Percentiles rank a stretch among this genome's conserved stretches.
These are phyloP conservation scores for Drosophila triauraria DNA, from an alignment of 1,140 invertebrate genomes.

Conservation along the genomic window DNA sequence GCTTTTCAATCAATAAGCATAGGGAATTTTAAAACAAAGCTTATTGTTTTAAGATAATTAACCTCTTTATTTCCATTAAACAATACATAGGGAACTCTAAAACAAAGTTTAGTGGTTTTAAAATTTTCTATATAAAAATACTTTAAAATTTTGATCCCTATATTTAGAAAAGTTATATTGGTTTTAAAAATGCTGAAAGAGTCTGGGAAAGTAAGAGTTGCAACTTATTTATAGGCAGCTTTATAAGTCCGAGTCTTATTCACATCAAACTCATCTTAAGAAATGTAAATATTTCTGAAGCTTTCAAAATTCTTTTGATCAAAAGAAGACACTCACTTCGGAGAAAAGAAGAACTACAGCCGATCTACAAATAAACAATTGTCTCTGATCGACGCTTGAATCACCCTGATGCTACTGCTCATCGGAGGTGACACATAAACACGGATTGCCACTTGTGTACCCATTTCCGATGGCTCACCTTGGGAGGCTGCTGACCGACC, in stretches of 20 bases:
- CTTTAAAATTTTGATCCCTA: too few species aligned
- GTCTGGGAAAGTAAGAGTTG: neutral
- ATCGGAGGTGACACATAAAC: slow-evolving; percentile 64
- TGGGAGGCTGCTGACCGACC: slow-evolving; percentile 64
- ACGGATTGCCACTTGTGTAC: slow-evolving; percentile 57
- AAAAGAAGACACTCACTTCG: neutral
- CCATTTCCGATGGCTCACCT: slow-evolving; percentile 72
- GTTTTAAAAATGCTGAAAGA: too few species aligned
- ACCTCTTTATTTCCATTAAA: too few species aligned
- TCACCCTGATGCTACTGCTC: slow-evolving; percentile 40
- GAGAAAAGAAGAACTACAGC: neutral
- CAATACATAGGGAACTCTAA: too few species aligned
- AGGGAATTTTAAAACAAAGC: too few species aligned
- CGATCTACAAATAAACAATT: slow-evolving; percentile 3
- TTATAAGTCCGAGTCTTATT: neutral
- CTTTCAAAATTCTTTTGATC: slow-evolving; percentile 1
- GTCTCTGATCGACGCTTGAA: slow-evolving; percentile 7
- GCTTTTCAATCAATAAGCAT: neutral
- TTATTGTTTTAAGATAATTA: too few species aligned
- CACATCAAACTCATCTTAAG: neutral
- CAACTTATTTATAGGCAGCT: too few species aligned
- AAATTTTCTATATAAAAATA: neutral
- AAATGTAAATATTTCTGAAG: slow-evolving; percentile 3
- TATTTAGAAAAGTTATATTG: too few species aligned
- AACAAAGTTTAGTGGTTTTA: too few species aligned